Evolutionary conservation across 2,113 vertebrate genomes (phyloP), one percentile per base, ranked within the genome.

Genomic region (Pterophyllum scalare): DNA sequence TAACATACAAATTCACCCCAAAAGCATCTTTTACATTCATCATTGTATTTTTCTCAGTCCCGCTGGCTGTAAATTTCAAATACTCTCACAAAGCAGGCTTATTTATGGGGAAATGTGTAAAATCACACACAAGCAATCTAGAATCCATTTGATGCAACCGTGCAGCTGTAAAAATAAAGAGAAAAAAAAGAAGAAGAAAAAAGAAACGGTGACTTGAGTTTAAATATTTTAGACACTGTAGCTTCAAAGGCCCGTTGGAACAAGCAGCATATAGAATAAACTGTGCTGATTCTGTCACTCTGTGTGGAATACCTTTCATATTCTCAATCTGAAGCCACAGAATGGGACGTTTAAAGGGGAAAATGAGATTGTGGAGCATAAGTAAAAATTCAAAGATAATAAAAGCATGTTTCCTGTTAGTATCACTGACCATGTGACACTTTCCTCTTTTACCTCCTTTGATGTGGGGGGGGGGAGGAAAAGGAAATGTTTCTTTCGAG

Each of bases 401-500:
- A 86, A 67, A 67, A 54, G 49, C 8, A n/a, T 72, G 4, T 12
- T 74, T 59, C 35, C 75, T 1, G 7, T 38, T 35, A 20, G n/a
- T n/a, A 60, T 61, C 56, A 31, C n/a, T 38, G 65, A 76, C 75
- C 19, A 38, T 38, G 57, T 49, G 81, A 0, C 52, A 31, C 67
- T 11, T 61, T 12, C 20, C 15, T 58, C 28, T 70, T 64, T 67
- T 70, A 38, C 75, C 26, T 61, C 46, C 43, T 78, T 52, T 62
- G 78, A 86, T 86, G 72, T 75, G 26, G 2, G 2, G 26, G n/a
- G n/a, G n/a, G n/a, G n/a, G n/a, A n/a, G n/a, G n/a, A 33, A 77
- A 78, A 60, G 59, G 58, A 56, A 82, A 84, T 76, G 72, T 33
- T 59, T 65, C 59, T 62, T 67, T 70, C 80, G 80, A 77, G 60